A percentile compares a stretch with the other conserved stretches of the same genome.
Conservation (phyloP, 1,140 invertebrate species). For the Scylla paramamosain region DNA sequence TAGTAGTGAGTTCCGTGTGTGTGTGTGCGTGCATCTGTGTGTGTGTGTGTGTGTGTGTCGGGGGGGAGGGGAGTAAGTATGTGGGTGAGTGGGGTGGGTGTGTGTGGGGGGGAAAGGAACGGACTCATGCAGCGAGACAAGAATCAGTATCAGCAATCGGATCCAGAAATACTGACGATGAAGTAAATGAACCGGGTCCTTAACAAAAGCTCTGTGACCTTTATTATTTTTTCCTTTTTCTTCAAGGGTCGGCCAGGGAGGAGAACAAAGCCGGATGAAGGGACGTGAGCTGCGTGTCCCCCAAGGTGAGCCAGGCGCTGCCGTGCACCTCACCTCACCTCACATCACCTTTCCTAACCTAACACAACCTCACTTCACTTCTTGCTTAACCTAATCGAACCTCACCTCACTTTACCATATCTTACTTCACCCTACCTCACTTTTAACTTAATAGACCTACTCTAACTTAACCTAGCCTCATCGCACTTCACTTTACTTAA, state of each 20-base stretch:
- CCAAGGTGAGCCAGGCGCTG: neutral
- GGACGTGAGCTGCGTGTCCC: neutral
- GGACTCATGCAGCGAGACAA: no score
- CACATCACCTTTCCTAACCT: neutral
- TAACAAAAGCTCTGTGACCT: neutral
- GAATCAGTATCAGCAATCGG: no score
- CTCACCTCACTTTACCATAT: no score
- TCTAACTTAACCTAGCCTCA: no score
- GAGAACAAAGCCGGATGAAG: slow-evolving; percentile 11
- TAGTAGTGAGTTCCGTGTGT: no score
- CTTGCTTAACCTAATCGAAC: neutral
- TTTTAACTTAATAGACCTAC: no score
- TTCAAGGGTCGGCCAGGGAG: neutral
- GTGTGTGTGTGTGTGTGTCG: neutral
- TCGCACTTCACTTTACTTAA: no score
- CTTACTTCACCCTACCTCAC: no score
- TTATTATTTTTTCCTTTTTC: neutral
- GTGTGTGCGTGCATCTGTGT: neutral
- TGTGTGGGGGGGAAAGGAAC: neutral
- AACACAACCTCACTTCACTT: neutral
- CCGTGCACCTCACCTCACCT: neutral
- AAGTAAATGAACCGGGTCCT: neutral
- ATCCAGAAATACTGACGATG: neutral
- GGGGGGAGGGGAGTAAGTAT: no score
- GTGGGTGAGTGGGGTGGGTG: neutral